Evolutionary conservation across 1,140 invertebrate genomes (phyloP).

Genomic region (Aricia agestis): DNA sequence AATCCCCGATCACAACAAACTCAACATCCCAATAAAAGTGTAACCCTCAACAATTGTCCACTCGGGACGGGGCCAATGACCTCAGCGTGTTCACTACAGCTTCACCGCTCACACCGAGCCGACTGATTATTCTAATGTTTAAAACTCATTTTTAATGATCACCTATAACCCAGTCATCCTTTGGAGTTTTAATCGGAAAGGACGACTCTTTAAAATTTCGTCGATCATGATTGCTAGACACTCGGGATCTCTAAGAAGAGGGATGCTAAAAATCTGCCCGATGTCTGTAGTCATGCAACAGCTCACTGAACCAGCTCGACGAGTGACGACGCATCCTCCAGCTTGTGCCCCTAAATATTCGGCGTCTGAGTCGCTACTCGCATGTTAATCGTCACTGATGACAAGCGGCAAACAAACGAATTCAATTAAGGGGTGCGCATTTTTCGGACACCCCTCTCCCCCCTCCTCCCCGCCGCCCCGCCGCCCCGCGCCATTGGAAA

Average conservation of each 20-base stretch:
- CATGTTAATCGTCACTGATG: background rate
- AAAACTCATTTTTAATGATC: too few relatives aligned
- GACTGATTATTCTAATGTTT: background rate
- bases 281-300: too few relatives aligned
- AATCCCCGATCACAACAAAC: background rate
- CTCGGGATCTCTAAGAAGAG: too few relatives aligned
- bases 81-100: background rate
- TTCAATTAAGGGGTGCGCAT: slow-evolving; percentile 70
- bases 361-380: too few relatives aligned
- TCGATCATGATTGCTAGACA: too few relatives aligned
- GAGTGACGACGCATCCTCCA: too few relatives aligned
- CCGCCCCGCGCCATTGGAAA: slow-evolving; percentile 70
- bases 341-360: too few relatives aligned
- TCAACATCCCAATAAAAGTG: background rate
- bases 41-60: background rate
- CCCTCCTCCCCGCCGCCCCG: slow-evolving; percentile 54
- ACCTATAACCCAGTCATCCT: too few relatives aligned
- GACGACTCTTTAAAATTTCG: too few relatives aligned
- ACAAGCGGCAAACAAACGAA: slow-evolving; percentile 67
- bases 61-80: background rate
- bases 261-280: too few relatives aligned
- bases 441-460: slow-evolving; percentile 58
- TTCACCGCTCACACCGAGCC: background rate
- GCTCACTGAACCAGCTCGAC: too few relatives aligned
- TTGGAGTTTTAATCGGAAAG: too few relatives aligned